Percentiles rank a stretch among this genome's conserved stretches.
phyloP scores from a whole-genome alignment of 1,140 invertebrate species.

The Elymnias hypermnestra region DNA sequence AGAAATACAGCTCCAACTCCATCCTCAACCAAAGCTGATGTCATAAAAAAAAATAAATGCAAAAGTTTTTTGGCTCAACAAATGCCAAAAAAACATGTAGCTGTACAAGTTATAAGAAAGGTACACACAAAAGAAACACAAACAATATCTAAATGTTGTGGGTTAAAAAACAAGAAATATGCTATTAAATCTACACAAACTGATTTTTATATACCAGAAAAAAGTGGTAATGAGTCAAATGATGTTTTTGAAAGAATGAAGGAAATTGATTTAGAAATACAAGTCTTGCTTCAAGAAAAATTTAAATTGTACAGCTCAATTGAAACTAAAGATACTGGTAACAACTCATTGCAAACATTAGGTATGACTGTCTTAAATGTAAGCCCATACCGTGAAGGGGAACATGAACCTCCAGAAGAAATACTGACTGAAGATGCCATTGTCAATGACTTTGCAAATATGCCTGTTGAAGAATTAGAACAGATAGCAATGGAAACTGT shows the following conservation, averaged over 20 bases:
- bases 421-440: conserved; percentile 39
- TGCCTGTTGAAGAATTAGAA: conserved; percentile 61
- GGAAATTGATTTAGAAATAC: conserved; percentile 72
- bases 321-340: conserved; percentile 41
- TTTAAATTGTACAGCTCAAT: conserved; percentile 68
- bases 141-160: conserved; percentile 32
- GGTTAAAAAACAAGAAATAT: conserved; percentile 37
- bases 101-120: conserved; percentile 34
- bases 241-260: conserved; percentile 67
- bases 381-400: conserved; percentile 25
- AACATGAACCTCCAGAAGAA: conserved; percentile 24
- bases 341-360: conserved; percentile 39
- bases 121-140: conserved; percentile 44
- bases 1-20: conserved; percentile 47
- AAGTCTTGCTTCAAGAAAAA: conserved; percentile 68
- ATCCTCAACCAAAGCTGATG: conserved; percentile 18
- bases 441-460: conserved; percentile 52
- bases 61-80: conserved; percentile 18
- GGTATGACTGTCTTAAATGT: conserved; percentile 63
- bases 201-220: conserved; percentile 18
- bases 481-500: conserved; percentile 53
- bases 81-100: conserved; percentile 28
- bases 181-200: conserved; percentile 39
- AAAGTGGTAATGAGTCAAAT: conserved; percentile 25
- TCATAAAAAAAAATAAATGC: conserved; percentile 18